phyloP scores from a whole-genome alignment of 2,113 vertebrate genomes.

The Ranitomeya imitator region DNA sequence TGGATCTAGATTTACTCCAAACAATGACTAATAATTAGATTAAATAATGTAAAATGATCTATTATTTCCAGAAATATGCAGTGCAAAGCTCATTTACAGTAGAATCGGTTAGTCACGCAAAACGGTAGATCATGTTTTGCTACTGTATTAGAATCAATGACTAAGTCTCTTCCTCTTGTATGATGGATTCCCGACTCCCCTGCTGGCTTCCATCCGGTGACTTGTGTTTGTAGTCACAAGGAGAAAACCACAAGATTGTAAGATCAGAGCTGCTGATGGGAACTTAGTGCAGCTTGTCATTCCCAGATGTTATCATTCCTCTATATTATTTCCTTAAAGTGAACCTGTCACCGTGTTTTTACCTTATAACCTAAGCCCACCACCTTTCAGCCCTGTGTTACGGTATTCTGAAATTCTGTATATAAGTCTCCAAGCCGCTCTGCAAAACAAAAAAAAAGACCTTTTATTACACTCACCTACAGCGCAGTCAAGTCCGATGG shows the following conservation, averaged over 20 bases:
- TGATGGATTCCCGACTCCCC: constrained; percentile 36
- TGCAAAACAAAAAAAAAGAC: too few species aligned
- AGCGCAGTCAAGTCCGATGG: too few species aligned
- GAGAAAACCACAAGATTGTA: constrained; percentile 23
- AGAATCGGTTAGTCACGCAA: too few species aligned
- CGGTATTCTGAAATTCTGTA: too few species aligned
- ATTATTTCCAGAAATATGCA: neutral
- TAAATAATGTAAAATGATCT: too few species aligned
- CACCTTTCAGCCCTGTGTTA: too few species aligned
- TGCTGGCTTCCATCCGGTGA: constrained; percentile 23
- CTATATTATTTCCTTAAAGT: neutral
- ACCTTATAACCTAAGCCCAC: too few species aligned
- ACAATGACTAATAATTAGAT: too few species aligned
- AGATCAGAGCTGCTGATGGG: constrained; percentile 18
- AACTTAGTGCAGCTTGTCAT: neutral
- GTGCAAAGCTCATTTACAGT: neutral
- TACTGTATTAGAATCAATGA: constrained; percentile 19
- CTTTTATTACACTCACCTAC: too few species aligned
- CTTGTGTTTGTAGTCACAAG: constrained; percentile 5
- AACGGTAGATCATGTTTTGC: constrained; percentile 1
- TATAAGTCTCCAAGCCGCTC: too few species aligned
- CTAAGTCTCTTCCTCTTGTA: constrained; percentile 6
- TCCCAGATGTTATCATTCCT: constrained; percentile 6
- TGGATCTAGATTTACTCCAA: too few species aligned
- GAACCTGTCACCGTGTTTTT: too few species aligned